These are phyloP conservation scores for Malacoctenus gilli DNA, from an alignment of 2,797 vertebrate species.

Conservation along the genomic window DNA sequence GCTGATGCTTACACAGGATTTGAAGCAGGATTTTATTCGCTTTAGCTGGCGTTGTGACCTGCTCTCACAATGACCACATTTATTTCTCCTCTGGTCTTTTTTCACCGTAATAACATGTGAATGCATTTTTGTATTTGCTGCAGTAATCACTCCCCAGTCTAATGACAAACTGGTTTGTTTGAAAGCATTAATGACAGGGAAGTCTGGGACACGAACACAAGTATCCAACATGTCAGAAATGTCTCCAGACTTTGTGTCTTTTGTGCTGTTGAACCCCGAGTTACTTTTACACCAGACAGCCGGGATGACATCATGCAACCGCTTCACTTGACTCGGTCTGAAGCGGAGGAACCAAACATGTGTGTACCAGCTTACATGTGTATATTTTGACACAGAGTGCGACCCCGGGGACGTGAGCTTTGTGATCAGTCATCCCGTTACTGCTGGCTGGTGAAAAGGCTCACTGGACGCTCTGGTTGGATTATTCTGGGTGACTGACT, in stretches of 20 bases:
- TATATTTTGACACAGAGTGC: constrained; percentile 54
- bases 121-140: no score
- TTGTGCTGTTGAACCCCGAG: constrained; percentile 5
- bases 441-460: constrained; percentile 75
- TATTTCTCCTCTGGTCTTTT: no score
- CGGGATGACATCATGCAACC: constrained; percentile 7
- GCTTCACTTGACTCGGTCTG: constrained; percentile 21
- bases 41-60: no score
- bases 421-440: constrained; percentile 80
- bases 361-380: constrained; percentile 22
- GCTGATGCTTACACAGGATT: no score
- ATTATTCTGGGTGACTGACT: constrained; percentile 81
- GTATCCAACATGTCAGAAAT: no score
- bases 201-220: no score
- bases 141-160: no score
- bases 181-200: no score
- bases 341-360: constrained; percentile 22
- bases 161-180: no score
- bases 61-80: no score
- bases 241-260: constrained; percentile 10
- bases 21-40: no score
- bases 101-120: no score
- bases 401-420: constrained; percentile 71
- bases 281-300: constrained; percentile 27
- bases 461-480: constrained; percentile 79